These are phyloP conservation scores for Tiphia femorata DNA, from an alignment of 2,888 invertebrate species.

Conservation along the genomic window DNA sequence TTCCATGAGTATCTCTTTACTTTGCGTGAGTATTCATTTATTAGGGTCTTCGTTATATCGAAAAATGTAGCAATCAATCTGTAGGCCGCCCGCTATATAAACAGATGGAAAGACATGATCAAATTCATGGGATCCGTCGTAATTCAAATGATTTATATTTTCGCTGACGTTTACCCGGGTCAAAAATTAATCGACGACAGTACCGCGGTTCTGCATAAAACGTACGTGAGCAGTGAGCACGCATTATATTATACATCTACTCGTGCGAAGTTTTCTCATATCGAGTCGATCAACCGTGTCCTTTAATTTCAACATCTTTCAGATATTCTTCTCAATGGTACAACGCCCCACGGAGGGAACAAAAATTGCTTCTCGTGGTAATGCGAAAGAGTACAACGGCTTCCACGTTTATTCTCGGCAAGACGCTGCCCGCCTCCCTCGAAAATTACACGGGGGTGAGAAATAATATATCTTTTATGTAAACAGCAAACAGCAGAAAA, in stretches of 20 bases:
- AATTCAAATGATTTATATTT: neutral
- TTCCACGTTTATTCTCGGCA: neutral
- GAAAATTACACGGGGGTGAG: neutral
- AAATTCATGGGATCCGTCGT: too few species aligned
- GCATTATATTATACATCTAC: too few species aligned
- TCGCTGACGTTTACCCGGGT: neutral
- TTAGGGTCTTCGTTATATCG: too few species aligned
- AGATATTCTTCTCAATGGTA: neutral
- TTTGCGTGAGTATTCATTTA: too few species aligned
- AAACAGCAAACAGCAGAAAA: too few species aligned
- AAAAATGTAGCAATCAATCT: too few species aligned
- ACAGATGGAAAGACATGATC: too few species aligned
- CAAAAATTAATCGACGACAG: neutral
- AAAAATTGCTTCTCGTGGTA: neutral
- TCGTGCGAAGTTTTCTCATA: too few species aligned
- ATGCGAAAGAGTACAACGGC: neutral
- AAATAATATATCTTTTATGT: neutral
- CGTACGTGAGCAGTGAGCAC: neutral
- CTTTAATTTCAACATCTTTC: too few species aligned
- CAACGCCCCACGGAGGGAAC: neutral
- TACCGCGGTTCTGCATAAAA: neutral
- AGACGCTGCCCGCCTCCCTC: neutral
- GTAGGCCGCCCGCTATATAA: too few species aligned
- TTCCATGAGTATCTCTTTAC: too few species aligned
- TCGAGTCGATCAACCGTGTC: neutral